phyloP scores from a whole-genome alignment of 2,113 vertebrate species.

The Cololabis saira region DNA sequence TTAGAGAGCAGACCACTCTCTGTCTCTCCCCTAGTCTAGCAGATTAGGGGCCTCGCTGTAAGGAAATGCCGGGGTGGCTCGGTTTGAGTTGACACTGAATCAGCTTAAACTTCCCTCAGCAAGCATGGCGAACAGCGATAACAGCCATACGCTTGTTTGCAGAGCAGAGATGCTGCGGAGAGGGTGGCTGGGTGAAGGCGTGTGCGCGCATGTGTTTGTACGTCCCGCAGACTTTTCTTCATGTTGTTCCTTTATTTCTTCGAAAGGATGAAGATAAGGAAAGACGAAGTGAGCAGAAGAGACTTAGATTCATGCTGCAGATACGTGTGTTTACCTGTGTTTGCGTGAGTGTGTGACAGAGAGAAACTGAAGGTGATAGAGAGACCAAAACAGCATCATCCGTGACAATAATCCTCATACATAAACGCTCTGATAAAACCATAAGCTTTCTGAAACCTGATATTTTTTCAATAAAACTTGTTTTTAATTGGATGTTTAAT shows the following conservation, averaged over 20 bases:
- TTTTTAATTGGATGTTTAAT: too few species aligned
- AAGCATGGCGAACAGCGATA: slow-evolving; percentile 80
- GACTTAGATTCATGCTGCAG: slow-evolving; percentile 13
- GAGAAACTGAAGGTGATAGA: background rate
- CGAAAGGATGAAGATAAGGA: slow-evolving; percentile 58
- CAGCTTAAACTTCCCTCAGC: slow-evolving; percentile 86
- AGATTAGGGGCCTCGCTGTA: slow-evolving; percentile 78
- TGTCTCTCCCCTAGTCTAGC: slow-evolving; percentile 64
- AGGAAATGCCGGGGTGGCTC: slow-evolving; percentile 77
- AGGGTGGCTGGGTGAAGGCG: slow-evolving; percentile 46
- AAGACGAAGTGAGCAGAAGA: slow-evolving; percentile 33
- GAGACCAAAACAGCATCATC: too few species aligned
- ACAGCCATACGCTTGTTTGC: slow-evolving; percentile 76
- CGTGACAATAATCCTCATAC: too few species aligned
- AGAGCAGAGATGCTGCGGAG: slow-evolving; percentile 57
- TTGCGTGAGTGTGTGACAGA: slow-evolving; percentile 20
- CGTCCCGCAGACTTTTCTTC: slow-evolving; percentile 62
- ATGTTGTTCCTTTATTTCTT: slow-evolving; percentile 61
- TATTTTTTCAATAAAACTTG: too few species aligned
- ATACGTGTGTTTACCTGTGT: slow-evolving; percentile 17
- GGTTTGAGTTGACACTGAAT: slow-evolving; percentile 80
- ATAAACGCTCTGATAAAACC: too few species aligned
- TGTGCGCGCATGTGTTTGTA: slow-evolving; percentile 39
- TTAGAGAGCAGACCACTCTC: slow-evolving; percentile 74
- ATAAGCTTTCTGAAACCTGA: too few species aligned